Evolutionary conservation across 2,888 invertebrate genomes (phyloP).

Genomic region (Fragum fragum): DNA sequence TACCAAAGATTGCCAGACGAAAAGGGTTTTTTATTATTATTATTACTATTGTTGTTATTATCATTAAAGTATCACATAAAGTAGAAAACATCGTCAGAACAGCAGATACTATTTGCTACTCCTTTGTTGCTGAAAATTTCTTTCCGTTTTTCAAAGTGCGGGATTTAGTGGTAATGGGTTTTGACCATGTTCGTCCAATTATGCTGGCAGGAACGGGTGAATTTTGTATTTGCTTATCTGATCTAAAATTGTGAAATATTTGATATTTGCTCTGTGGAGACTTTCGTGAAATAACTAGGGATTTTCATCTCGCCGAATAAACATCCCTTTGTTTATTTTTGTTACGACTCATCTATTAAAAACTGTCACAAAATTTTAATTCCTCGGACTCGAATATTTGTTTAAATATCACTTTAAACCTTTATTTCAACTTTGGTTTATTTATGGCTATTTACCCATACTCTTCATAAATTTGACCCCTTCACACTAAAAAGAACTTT

Average conservation of each 20-base stretch:
- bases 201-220: too few relatives aligned
- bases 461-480: background rate
- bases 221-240: background rate
- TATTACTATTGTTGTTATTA: too few relatives aligned
- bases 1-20: too few relatives aligned
- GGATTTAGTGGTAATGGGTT: too few relatives aligned
- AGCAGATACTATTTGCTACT: too few relatives aligned
- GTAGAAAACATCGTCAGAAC: too few relatives aligned
- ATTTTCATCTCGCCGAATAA: constrained; percentile 47
- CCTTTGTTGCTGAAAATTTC: too few relatives aligned
- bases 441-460: constrained; percentile 51
- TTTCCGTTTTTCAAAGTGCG: too few relatives aligned
- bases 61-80: too few relatives aligned
- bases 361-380: constrained; percentile 61
- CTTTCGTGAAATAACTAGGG: background rate
- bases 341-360: constrained; percentile 55
- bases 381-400: constrained; percentile 54
- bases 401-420: constrained; percentile 46
- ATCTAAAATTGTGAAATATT: background rate
- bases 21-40: too few relatives aligned
- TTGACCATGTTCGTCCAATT: too few relatives aligned
- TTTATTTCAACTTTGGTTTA: constrained; percentile 61
- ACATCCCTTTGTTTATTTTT: constrained; percentile 71
- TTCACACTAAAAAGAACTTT: background rate
- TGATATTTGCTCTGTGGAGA: background rate